Evolutionary conservation across 1,140 invertebrate species (phyloP).

Genomic region (Drosophila prosaltans): DNA sequence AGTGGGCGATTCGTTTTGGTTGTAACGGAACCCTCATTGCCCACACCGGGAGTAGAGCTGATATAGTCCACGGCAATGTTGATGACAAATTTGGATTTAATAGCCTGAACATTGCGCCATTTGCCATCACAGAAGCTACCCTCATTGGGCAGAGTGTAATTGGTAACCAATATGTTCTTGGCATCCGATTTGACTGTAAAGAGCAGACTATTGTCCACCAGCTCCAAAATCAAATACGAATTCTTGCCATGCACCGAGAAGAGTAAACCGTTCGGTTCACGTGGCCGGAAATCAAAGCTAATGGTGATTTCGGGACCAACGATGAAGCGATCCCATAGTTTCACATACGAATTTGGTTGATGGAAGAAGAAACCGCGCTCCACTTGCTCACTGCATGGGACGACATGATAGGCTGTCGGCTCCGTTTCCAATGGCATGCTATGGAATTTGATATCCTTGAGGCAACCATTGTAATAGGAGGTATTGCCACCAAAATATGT

Average conservation of each 20-base stretch:
- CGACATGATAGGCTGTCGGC: constrained; percentile 85
- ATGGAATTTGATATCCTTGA: constrained; percentile 91
- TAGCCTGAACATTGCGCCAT: constrained; percentile 89
- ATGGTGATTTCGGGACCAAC: constrained; percentile 92
- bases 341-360: constrained; percentile 83
- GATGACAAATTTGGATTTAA: constrained; percentile 79
- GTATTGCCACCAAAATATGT: constrained; percentile 42
- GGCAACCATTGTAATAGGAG: constrained; percentile 92
- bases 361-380: constrained; percentile 96
- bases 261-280: constrained; percentile 91
- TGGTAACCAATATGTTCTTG: constrained; percentile 89
- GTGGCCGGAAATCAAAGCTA: constrained; percentile 94
- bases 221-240: constrained; percentile 94
- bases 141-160: constrained; percentile 88
- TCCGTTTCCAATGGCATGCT: constrained; percentile 86
- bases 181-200: constrained; percentile 94
- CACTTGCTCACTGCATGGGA: constrained; percentile 91
- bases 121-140: constrained; percentile 95
- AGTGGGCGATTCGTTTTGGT: constrained; percentile 93
- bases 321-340: constrained; percentile 88
- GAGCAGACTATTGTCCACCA: constrained; percentile 92
- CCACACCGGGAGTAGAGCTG: constrained; percentile 83
- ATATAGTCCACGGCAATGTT: constrained; percentile 71
- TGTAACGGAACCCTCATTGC: constrained; percentile 86
- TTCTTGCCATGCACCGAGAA: constrained; percentile 91